These are phyloP conservation scores for cattle (Bos taurus) DNA, from an alignment of 2,113 vertebrate genomes.

Conservation along the genomic window DNA sequence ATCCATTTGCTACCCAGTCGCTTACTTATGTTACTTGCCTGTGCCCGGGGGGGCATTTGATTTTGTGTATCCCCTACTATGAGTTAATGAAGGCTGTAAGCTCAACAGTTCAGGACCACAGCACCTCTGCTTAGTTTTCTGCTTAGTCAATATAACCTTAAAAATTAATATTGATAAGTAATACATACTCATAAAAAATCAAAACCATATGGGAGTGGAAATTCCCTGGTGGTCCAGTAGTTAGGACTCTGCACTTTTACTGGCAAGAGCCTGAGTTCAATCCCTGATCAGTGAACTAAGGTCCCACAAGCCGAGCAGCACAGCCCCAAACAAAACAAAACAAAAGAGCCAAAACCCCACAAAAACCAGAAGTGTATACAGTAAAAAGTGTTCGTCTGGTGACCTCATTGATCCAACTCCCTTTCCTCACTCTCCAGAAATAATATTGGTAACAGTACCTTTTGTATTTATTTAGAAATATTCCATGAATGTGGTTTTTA, in stretches of 20 bases:
- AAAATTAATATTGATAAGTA: neutral
- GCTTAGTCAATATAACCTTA: neutral
- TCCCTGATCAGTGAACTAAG: neutral
- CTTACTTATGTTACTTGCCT: neutral
- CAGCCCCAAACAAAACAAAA: accelerated
- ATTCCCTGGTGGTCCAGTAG: neutral
- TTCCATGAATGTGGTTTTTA: neutral
- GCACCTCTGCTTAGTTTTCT: neutral
- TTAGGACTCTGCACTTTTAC: neutral
- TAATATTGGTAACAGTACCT: neutral
- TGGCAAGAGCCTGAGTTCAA: neutral
- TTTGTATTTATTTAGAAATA: neutral
- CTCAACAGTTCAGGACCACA: neutral
- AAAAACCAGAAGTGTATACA: neutral
- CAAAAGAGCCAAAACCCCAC: neutral
- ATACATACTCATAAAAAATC: neutral
- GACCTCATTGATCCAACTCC: neutral
- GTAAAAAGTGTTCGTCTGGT: neutral
- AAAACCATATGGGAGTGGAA: neutral
- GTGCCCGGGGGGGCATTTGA: neutral
- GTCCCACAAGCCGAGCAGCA: neutral
- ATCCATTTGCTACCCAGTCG: neutral
- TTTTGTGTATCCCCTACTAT: neutral
- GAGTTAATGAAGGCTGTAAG: neutral
- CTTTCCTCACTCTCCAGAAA: neutral